Evolutionary conservation across 2,888 invertebrate genomes (phyloP).

Genomic region (Agapostemon virescens): DNA sequence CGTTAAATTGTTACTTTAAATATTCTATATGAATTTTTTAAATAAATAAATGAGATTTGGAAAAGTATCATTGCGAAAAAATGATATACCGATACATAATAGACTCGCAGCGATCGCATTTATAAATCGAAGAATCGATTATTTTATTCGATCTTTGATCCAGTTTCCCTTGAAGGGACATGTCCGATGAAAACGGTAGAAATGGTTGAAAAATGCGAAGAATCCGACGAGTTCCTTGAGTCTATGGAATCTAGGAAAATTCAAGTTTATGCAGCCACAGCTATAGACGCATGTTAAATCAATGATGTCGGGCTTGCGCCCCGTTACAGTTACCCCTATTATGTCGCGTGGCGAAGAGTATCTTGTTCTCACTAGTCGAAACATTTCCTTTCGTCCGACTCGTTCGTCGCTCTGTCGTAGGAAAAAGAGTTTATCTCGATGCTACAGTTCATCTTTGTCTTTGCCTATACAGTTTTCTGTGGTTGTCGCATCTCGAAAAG

Average conservation of each 20-base stretch:
- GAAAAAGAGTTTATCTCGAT: slow-evolving; percentile 12
- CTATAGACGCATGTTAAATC: slow-evolving; percentile 75
- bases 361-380: slow-evolving; percentile 27
- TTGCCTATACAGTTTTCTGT: slow-evolving; percentile 1
- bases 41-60: slow-evolving; percentile 26
- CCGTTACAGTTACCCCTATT: slow-evolving; percentile 65
- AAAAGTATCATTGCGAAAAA: neutral
- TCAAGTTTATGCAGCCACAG: slow-evolving; percentile 56
- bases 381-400: slow-evolving; percentile 8
- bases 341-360: slow-evolving; percentile 68
- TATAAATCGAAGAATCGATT: neutral
- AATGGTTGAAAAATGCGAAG: neutral
- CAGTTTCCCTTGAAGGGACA: neutral
- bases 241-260: slow-evolving; percentile 9
- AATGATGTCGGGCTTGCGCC: slow-evolving; percentile 79
- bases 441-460: slow-evolving; percentile 14
- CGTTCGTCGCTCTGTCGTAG: neutral
- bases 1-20: slow-evolving; percentile 36
- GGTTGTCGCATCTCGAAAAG: slow-evolving; percentile 25
- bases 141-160: too few relatives aligned
- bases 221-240: neutral
- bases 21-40: slow-evolving; percentile 29
- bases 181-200: neutral
- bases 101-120: neutral
- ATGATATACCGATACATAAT: neutral